Percentiles rank a stretch among this genome's conserved stretches.
phyloP scores from a whole-genome alignment of 1,140 invertebrate genomes.

The Brachystomella parvula region DNA sequence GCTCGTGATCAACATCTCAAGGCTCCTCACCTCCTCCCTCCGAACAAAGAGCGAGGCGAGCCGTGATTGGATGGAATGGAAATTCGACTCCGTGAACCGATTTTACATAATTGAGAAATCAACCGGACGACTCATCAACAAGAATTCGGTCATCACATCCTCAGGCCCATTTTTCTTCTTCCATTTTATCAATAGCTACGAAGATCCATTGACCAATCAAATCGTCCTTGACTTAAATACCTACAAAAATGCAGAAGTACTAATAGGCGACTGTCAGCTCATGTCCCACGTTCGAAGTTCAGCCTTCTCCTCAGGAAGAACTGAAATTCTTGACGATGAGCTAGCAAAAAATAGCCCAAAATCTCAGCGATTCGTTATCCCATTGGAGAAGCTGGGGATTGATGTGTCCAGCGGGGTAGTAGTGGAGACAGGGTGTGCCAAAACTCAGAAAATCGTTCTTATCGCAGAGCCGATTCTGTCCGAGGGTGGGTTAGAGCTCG shows the following conservation, averaged over 20 bases:
- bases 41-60: neutral
- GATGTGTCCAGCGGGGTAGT: conserved; percentile 15
- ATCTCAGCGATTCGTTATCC: neutral
- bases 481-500: conserved; percentile 38
- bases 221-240: conserved; percentile 2
- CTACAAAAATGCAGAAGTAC: conserved; percentile 4
- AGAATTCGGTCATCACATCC: conserved; percentile 40
- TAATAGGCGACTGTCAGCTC: conserved; percentile 36
- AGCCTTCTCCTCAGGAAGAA: conserved; percentile 11
- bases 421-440: conserved; percentile 28
- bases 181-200: conserved; percentile 51
- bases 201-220: conserved; percentile 37
- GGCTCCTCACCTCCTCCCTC: conserved; percentile 25
- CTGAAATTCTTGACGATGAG: neutral
- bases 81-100: conserved; percentile 39
- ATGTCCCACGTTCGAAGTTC: conserved; percentile 40
- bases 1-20: conserved; percentile 8
- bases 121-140: conserved; percentile 43
- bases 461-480: conserved; percentile 15
- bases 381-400: conserved; percentile 15
- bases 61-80: conserved; percentile 22
- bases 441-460: conserved; percentile 32
- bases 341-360: neutral
- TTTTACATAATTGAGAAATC: conserved; percentile 46
- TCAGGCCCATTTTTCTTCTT: conserved; percentile 48